These are phyloP conservation scores for Anagyrus pseudococci DNA, from an alignment of 2,888 invertebrate genomes.

Conservation along the genomic window DNA sequence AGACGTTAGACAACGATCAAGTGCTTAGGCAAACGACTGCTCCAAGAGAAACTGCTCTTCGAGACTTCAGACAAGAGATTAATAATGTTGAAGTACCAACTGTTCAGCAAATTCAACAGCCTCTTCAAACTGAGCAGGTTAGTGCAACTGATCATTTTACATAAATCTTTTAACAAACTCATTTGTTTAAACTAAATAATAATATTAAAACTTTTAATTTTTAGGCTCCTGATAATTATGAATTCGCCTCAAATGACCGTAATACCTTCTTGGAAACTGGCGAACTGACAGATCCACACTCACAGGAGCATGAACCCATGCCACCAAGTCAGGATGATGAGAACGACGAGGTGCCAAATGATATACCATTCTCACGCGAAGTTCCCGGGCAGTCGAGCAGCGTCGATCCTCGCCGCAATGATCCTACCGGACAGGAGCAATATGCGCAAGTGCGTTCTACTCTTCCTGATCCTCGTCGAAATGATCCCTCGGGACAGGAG, in stretches of 20 bases:
- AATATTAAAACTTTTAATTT: slow-evolving; percentile 4
- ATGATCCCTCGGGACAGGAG: slow-evolving; percentile 58
- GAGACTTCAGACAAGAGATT: slow-evolving; percentile 50
- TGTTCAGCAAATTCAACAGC: slow-evolving; percentile 46
- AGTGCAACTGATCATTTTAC: not conserved
- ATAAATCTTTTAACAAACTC: not conserved
- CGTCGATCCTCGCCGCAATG: slow-evolving; percentile 56
- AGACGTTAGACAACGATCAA: slow-evolving; percentile 56
- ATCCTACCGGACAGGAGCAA: slow-evolving; percentile 59
- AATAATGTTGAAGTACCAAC: slow-evolving; percentile 53
- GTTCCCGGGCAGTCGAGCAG: slow-evolving; percentile 59
- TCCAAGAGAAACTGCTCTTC: slow-evolving; percentile 45
- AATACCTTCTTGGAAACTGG: slow-evolving; percentile 61
- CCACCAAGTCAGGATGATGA: slow-evolving; percentile 58
- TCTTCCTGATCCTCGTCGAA: slow-evolving; percentile 53
- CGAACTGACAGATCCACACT: slow-evolving; percentile 58
- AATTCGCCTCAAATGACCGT: slow-evolving; percentile 59
- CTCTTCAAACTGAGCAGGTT: slow-evolving; percentile 47
- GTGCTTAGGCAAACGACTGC: slow-evolving; percentile 22
- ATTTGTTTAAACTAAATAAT: too few relatives aligned
- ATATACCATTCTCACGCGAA: slow-evolving; percentile 58
- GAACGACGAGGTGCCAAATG: slow-evolving; percentile 59
- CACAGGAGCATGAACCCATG: slow-evolving; percentile 52
- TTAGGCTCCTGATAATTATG: slow-evolving; percentile 56
- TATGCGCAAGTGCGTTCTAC: slow-evolving; percentile 48